Base-by-base conservation (phyloP, 2,797 vertebrate genomes). In the Myiotriccus ornatus region DNA sequence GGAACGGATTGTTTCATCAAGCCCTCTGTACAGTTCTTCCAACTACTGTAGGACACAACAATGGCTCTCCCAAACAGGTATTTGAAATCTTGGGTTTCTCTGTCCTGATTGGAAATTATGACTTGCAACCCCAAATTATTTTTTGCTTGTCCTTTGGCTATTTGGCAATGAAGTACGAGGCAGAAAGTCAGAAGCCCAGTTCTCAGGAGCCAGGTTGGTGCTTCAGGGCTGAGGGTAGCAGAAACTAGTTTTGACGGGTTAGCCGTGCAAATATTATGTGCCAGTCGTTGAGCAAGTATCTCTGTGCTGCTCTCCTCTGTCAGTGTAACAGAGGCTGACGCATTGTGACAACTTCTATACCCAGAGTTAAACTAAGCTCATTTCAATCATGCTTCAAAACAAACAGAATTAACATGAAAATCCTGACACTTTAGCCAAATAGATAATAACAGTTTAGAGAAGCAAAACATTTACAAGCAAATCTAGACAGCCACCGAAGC, bases 201-300 rank as follows among this genome's bases (percentile, higher is more conserved):
- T 97, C 86, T 94, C 90, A 90, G 12, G 62, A 93, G 91, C 83
- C 84, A 79, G 83, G 90, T 43, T 91, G 71, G 47, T 68, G 96
- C 96, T 96, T 64, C 69, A 55, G 94, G 95, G 96, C 78, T 93
- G 60, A 95, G 78, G 50, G 57, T 50, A 92, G 85, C 77, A 85
- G 91, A 94, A 95, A 96, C 43, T 32, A 47, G 73, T 78, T 96
- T 70, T 96, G 97, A 96, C 95, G 94, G 92, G 93, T 95, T 95
- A 96, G 76, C 89, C 96, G 96, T 85, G 94, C 94, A 97, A 95
- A 79, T 86, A 94, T 65, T 91, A 94, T 10, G 34, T 0, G 3
- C 80, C 73, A 93, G 92, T 93, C 81, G 2, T 68, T 69, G 89
- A 95, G 84, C 87, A 90, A 96, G 90, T 80, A 75, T 93, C 82